These are phyloP conservation scores for Caenorhabditis virilis DNA, from an alignment of 2,888 invertebrate genomes.

Conservation along the genomic window DNA sequence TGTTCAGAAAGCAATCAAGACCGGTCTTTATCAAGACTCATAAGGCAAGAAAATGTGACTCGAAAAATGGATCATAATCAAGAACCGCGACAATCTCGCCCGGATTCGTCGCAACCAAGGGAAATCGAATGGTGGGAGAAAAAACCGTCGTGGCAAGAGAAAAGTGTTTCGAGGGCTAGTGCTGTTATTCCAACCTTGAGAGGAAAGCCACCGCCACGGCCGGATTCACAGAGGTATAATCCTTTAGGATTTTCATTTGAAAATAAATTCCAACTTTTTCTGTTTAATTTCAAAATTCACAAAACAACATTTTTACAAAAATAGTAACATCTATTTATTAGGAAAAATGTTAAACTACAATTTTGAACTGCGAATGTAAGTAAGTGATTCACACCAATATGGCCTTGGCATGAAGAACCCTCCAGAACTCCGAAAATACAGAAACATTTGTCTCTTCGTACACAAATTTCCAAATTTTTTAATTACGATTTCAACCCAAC, in stretches of 20 bases:
- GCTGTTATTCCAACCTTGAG: conserved; percentile 50
- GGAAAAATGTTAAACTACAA: too few species aligned
- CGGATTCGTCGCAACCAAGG: conserved; percentile 34
- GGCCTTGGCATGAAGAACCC: too few species aligned
- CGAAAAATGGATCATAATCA: too few species aligned
- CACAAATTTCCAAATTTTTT: too few species aligned
- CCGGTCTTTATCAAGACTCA: not conserved
- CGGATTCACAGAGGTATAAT: conserved; percentile 36
- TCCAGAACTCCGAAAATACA: too few species aligned
- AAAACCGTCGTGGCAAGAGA: conserved; percentile 45
- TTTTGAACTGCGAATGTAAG: too few species aligned
- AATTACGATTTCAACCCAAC: too few species aligned
- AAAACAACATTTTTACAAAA: too few species aligned
- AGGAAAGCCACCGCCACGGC: conserved; percentile 38
- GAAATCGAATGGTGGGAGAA: conserved; percentile 59
- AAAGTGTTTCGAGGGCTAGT: conserved; percentile 34
- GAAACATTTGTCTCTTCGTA: too few species aligned
- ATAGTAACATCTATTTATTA: too few species aligned
- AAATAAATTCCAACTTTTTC: not conserved
- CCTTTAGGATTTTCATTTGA: not conserved
- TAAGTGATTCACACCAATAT: too few species aligned
- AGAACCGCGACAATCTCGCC: conserved; percentile 6
- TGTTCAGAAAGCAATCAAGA: conserved; percentile 14
- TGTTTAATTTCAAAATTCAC: too few species aligned
- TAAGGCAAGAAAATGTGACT: conserved; percentile 1